A percentile compares a stretch with the other conserved stretches of the same genome.
These are phyloP conservation scores for Cantharis lateralis DNA, from an alignment of 2,888 invertebrate genomes.

Conservation along the genomic window DNA sequence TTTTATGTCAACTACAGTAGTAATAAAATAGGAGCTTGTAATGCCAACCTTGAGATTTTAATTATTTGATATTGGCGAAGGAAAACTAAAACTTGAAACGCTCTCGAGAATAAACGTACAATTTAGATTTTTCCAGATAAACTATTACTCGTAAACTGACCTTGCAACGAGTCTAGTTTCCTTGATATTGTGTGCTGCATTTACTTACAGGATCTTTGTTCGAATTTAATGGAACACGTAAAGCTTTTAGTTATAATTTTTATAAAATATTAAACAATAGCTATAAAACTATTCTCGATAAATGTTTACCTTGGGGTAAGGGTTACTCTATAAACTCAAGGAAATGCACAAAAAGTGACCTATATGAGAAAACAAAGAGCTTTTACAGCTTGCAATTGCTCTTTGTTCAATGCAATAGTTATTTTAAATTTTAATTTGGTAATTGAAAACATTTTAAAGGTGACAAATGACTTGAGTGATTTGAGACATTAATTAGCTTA, in stretches of 20 bases:
- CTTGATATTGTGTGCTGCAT: neutral
- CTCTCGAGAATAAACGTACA: neutral
- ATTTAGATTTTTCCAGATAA: neutral
- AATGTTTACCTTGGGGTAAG: slow-evolving; percentile 9
- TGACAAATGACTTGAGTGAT: slow-evolving; percentile 15
- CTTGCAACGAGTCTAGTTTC: neutral
- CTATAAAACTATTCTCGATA: slow-evolving; percentile 5
- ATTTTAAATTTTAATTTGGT: neutral
- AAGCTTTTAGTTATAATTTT: neutral
- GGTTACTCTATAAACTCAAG: slow-evolving; percentile 2
- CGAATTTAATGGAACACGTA: neutral
- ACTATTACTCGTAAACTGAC: neutral
- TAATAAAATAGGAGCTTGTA: neutral
- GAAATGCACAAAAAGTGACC: slow-evolving; percentile 9
- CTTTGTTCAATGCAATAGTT: neutral
- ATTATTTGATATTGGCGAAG: neutral
- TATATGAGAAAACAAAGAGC: slow-evolving; percentile 13
- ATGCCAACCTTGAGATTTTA: neutral
- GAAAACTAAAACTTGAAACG: neutral
- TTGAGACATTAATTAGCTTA: slow-evolving; percentile 7
- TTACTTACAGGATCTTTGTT: neutral
- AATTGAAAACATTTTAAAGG: slow-evolving; percentile 8
- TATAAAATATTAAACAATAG: slow-evolving; percentile 4
- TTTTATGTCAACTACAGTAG: neutral
- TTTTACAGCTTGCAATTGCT: neutral